A percentile compares a stretch with the other conserved stretches of the same genome.
These are phyloP conservation scores for Tyrophagus putrescentiae DNA, from an alignment of 1,140 invertebrate genomes.

Conservation along the genomic window DNA sequence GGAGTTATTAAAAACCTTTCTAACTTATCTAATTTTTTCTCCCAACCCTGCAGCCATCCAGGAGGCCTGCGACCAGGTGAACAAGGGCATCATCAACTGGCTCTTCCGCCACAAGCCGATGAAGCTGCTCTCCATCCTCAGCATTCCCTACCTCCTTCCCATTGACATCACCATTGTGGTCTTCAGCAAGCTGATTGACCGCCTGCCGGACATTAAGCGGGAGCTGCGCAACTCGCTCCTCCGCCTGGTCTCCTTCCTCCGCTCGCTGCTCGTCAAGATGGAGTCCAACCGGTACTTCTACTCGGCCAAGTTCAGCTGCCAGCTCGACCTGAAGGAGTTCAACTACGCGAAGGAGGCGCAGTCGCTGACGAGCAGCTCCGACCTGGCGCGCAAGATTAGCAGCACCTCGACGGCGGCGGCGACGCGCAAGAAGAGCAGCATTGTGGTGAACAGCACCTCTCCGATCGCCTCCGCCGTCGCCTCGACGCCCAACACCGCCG, in stretches of 20 bases:
- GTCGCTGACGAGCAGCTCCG: neutral
- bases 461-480: too few relatives aligned
- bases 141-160: conserved; percentile 65
- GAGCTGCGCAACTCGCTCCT: conserved; percentile 19
- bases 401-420: neutral
- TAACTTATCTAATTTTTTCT: neutral
- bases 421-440: neutral
- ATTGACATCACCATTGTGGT: conserved; percentile 51
- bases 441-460: too few relatives aligned
- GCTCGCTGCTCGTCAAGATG: conserved; percentile 15
- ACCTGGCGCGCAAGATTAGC: neutral
- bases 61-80: conserved; percentile 75
- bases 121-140: conserved; percentile 57
- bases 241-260: conserved; percentile 18
- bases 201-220: conserved; percentile 18
- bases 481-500: too few relatives aligned
- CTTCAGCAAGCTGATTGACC: conserved; percentile 20
- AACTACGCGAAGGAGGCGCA: conserved; percentile 35
- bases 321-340: conserved; percentile 51
- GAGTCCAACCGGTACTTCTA: conserved; percentile 5
- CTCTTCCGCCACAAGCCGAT: conserved; percentile 64
- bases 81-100: conserved; percentile 76
- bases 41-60: conserved; percentile 54
- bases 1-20: conserved; percentile 6
- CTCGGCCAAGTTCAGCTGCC: conserved; percentile 41